phyloP scores from a whole-genome alignment of 2,797 vertebrate species.

The Emys orbicularis region DNA sequence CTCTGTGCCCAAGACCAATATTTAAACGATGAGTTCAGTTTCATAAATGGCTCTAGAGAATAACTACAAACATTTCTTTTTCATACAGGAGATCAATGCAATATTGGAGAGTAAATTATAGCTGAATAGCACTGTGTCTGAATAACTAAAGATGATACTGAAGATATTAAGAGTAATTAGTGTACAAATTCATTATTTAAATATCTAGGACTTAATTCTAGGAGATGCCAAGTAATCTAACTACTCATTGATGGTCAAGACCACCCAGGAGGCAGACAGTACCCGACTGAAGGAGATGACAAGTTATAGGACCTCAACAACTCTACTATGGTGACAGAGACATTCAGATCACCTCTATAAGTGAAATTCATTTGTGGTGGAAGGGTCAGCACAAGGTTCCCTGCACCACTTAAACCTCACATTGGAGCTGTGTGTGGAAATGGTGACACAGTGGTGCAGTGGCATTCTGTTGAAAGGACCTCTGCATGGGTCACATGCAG shows the following conservation, averaged over 20 bases:
- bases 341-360: neutral
- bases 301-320: fast-evolving
- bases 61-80: slow-evolving; percentile 8
- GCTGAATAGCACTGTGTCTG: neutral
- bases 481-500: neutral
- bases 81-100: neutral
- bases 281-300: neutral
- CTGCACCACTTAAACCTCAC: neutral
- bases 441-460: neutral
- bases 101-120: neutral
- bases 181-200: neutral
- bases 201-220: neutral
- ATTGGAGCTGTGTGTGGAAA: neutral
- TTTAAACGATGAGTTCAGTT: slow-evolving; percentile 15
- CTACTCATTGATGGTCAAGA: fast-evolving
- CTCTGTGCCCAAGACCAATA: neutral
- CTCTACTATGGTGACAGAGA: fast-evolving
- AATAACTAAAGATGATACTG: neutral
- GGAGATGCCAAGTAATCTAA: neutral
- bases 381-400: neutral
- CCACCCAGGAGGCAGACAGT: neutral
- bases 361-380: neutral
- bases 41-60: slow-evolving; percentile 18
- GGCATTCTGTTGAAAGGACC: neutral
- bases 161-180: neutral